Evolutionary conservation across 2,888 invertebrate species (phyloP), one percentile per base, ranked within the genome.

Genomic region (Leptura quadrifasciata): DNA sequence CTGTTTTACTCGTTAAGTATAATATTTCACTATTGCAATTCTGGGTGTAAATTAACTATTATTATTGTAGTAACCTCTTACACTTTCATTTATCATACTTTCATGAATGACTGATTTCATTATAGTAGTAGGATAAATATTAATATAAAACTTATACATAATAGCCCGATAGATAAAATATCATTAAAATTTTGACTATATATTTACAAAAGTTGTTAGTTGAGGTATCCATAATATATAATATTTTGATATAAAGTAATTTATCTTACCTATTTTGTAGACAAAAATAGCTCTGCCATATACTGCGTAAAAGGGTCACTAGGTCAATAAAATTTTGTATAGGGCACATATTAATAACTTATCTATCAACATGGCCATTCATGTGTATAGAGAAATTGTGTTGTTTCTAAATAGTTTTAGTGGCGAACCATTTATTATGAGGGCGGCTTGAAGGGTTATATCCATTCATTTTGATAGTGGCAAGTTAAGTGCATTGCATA

Each of bases 231-330:
- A 18, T 15, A 21, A 17, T 35, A 31, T 17, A 39, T 20, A 39
- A 18, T 63, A 39, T 39, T 63, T 63, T 20, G 63, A 63, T 35
- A 18, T 35, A 17, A 18, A 9, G 39, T 20, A 39, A 63, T 35
- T 68, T 68, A 67, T 57, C 31, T 57, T 54, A 17, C 27, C 54
- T 9, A 27, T 67, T 24, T 58, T 60, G n/a, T 24, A 6, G n/a
- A 67, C 24, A 18, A 47, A 67, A 67, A 55, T 54, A 57, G 35
- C 55, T 31, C 20, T 12, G 18, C 31, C 6, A 47, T 31, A n/a
- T 57, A 35, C 55, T n/a, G 21, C 27, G 27, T 18, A 55, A 68
- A 57, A 54, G 68, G 68, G 68, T 68, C 68, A 68, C 55, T 68
- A 55, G 57, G 17, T 31, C 67, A 20, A 8, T 31, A 67, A n/a